A percentile compares a stretch with the other conserved stretches of the same genome.
Conservation (phyloP, 2,888 invertebrate species). For the Hylaea fasciaria region DNA sequence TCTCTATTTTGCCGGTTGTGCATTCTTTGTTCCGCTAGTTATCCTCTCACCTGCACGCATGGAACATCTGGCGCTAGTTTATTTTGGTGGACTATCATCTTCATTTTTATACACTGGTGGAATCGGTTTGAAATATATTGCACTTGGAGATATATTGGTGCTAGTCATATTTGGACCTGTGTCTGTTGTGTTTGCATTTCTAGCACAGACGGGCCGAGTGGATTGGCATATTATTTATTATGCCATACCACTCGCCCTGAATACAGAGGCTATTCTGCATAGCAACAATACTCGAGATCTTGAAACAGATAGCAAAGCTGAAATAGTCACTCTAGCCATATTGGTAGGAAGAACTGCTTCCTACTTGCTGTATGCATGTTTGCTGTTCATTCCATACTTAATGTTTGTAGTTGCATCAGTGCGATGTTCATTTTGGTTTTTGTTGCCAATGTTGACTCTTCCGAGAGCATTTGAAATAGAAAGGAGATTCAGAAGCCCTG, state of each 20-base stretch:
- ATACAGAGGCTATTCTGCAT: conserved; percentile 97
- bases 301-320: conserved; percentile 94
- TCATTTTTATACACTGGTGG: conserved; percentile 99
- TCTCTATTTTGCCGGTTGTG: conserved; percentile 94
- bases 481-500: conserved; percentile 92
- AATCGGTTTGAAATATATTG: conserved; percentile 97
- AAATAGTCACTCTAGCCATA: conserved; percentile 98
- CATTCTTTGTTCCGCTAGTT: conserved; percentile 91
- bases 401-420: conserved; percentile 94
- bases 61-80: conserved; percentile 97
- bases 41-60: conserved; percentile 94
- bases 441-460: conserved; percentile 94
- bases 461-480: conserved; percentile 96
- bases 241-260: conserved; percentile 96
- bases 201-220: conserved; percentile 96
- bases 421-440: conserved; percentile 94
- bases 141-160: conserved; percentile 96
- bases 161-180: conserved; percentile 97
- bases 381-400: conserved; percentile 96
- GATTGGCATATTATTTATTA: conserved; percentile 96
- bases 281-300: conserved; percentile 97
- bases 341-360: conserved; percentile 96
- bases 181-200: conserved; percentile 96
- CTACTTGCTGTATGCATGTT: conserved; percentile 94
- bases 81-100: conserved; percentile 97